Percentiles rank a stretch among this genome's conserved stretches.
Conservation (phyloP, 2,888 invertebrate genomes). For the Andrena minutula region DNA sequence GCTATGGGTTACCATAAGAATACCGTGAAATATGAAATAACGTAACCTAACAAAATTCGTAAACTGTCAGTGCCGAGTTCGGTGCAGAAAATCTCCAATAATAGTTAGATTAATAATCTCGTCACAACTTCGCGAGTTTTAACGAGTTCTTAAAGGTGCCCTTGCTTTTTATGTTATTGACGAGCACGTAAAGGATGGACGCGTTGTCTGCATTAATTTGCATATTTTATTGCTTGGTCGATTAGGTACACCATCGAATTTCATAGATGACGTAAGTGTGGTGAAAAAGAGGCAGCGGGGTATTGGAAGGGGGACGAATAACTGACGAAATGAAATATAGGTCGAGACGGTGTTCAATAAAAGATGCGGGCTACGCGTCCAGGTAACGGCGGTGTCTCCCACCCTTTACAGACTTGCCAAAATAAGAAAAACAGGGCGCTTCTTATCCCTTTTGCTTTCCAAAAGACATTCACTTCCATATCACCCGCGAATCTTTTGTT, state of each 20-base stretch:
- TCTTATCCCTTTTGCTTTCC: conserved; percentile 11
- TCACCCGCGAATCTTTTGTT: conserved; percentile 18
- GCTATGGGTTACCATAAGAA: neutral
- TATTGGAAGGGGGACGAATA: conserved; percentile 37
- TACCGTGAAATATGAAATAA: neutral
- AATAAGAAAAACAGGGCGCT: conserved; percentile 32
- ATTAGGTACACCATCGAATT: conserved; percentile 37
- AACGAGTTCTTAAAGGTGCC: neutral
- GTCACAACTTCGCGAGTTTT: neutral
- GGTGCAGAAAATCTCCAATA: too few relatives aligned
- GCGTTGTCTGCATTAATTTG: conserved; percentile 33
- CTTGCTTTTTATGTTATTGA: neutral
- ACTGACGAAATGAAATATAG: conserved; percentile 47
- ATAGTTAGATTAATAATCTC: too few relatives aligned
- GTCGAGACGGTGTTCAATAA: conserved; percentile 33
- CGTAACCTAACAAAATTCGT: neutral
- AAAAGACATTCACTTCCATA: conserved; percentile 3
- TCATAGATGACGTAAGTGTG: conserved; percentile 38
- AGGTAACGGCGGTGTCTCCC: conserved; percentile 47
- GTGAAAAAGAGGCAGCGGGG: conserved; percentile 1
- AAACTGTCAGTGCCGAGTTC: neutral
- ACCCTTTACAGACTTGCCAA: conserved; percentile 23
- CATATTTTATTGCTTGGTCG: conserved; percentile 35
- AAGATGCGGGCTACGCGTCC: conserved; percentile 46
- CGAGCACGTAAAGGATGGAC: neutral